A percentile compares a stretch with the other conserved stretches of the same genome.
Evolutionary conservation across 1,140 invertebrate species (phyloP).

Genomic region (Drosophila navojoa): DNA sequence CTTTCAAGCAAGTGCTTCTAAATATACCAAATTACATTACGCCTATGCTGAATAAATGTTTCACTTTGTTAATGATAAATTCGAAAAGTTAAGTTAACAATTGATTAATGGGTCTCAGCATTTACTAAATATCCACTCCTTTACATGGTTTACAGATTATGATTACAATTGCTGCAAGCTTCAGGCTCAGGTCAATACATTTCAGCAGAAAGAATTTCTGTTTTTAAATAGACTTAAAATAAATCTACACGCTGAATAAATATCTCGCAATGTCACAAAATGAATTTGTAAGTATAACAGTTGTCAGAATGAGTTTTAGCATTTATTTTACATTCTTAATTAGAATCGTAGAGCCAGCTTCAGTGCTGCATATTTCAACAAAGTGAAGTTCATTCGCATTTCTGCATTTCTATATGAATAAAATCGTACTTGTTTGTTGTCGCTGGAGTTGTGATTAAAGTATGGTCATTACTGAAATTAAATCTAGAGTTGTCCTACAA

Average conservation of each 20-base stretch:
- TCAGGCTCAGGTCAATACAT: neutral
- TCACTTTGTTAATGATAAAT: constrained; percentile 10
- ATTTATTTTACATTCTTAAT: neutral
- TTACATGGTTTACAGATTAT: neutral
- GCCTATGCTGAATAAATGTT: constrained; percentile 33
- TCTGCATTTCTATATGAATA: constrained; percentile 44
- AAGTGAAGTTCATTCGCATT: constrained; percentile 17
- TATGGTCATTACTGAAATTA: constrained; percentile 35
- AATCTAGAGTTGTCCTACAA: constrained; percentile 36
- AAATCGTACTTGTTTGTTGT: constrained; percentile 52
- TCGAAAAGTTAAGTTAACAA: neutral
- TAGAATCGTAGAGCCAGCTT: neutral
- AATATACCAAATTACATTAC: constrained; percentile 39
- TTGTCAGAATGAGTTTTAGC: neutral
- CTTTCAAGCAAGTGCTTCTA: constrained; percentile 49
- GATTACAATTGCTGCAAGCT: neutral
- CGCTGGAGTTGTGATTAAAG: constrained; percentile 45
- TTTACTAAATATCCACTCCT: constrained; percentile 2
- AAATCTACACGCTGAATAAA: constrained; percentile 23
- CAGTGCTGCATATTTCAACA: constrained; percentile 22
- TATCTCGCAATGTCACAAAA: constrained; percentile 7
- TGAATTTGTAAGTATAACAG: neutral
- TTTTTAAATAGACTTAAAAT: constrained; percentile 40
- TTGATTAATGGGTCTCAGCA: neutral
- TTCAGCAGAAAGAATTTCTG: constrained; percentile 1